A percentile compares a stretch with the other conserved stretches of the same genome.
Conservation (phyloP, 2,113 vertebrate genomes). For the Xiphias gladius region DNA sequence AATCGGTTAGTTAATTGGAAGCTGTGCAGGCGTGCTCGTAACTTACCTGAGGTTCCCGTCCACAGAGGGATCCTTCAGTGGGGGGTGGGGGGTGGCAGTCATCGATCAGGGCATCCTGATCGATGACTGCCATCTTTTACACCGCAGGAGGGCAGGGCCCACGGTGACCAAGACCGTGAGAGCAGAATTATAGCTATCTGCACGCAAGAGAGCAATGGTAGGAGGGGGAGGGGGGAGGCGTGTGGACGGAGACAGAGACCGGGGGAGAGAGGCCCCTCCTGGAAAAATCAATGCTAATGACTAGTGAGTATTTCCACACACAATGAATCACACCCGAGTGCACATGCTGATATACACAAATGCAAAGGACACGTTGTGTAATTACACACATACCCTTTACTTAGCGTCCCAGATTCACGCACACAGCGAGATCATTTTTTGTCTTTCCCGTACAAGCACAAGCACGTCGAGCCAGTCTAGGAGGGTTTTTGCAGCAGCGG, state of each 20-base stretch:
- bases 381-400: slow-evolving; percentile 27
- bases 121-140: slow-evolving; percentile 74
- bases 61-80: slow-evolving; percentile 68
- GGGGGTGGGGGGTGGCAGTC: neutral
- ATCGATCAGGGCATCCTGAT: slow-evolving; percentile 61
- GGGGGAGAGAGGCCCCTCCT: slow-evolving; percentile 53
- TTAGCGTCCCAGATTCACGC: neutral
- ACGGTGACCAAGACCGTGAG: slow-evolving; percentile 60
- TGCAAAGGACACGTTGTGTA: slow-evolving; percentile 53
- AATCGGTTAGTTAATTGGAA: slow-evolving; percentile 65
- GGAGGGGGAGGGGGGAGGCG: neutral
- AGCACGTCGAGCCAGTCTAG: neutral
- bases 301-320: slow-evolving; percentile 59
- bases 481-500: slow-evolving; percentile 26
- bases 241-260: slow-evolving; percentile 40
- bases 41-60: slow-evolving; percentile 75
- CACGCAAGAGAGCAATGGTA: slow-evolving; percentile 39
- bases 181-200: slow-evolving; percentile 72
- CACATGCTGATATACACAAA: slow-evolving; percentile 42
- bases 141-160: slow-evolving; percentile 60
- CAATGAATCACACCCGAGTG: slow-evolving; percentile 26
- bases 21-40: slow-evolving; percentile 44
- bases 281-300: slow-evolving; percentile 75
- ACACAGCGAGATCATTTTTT: slow-evolving; percentile 29
- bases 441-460: slow-evolving; percentile 3